A percentile compares a stretch with the other conserved stretches of the same genome.
Evolutionary conservation across 92 coral and sea anemone species (phyloP).

Genomic region (Epizoanthus rinbou): DNA sequence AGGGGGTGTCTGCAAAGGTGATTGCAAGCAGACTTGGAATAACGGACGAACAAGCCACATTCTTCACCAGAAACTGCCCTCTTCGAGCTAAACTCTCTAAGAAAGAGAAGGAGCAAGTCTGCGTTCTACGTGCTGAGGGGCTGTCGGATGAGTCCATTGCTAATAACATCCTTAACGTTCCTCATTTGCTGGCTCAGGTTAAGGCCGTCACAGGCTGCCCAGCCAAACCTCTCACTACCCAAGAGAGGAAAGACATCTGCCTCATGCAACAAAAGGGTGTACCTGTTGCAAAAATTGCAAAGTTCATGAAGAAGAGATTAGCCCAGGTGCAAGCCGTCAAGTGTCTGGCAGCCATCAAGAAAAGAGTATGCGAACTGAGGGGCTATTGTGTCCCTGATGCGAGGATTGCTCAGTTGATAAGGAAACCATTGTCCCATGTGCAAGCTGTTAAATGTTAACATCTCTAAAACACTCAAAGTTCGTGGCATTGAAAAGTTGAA

Average conservation of each 20-base stretch:
- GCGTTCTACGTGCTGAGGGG: not conserved
- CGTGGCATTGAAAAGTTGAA: not conserved
- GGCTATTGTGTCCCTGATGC: not conserved
- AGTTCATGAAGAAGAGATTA: no score
- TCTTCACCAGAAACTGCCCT: slow-evolving; percentile 26
- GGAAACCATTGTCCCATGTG: not conserved
- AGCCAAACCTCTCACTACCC: not conserved
- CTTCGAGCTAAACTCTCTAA: slow-evolving; percentile 8
- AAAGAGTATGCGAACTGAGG: not conserved
- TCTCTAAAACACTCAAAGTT: not conserved
- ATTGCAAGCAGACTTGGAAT: not conserved
- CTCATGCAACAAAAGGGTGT: no score
- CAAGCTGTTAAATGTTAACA: not conserved
- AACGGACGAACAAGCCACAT: not conserved
- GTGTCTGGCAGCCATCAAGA: no score
- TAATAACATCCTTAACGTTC: not conserved
- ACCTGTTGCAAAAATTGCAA: no score
- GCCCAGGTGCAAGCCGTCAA: no score
- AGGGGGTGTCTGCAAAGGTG: not conserved
- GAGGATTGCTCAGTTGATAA: not conserved
- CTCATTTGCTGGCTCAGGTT: not conserved
- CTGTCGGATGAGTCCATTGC: slow-evolving; percentile 1
- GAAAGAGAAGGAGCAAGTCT: slow-evolving; percentile 12
- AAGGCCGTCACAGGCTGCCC: slow-evolving; percentile 6
- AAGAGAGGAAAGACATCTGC: not conserved